A percentile compares a stretch with the other conserved stretches of the same genome.
Evolutionary conservation across 2,113 vertebrate species (phyloP).

Genomic region (Callionymus lyra): DNA sequence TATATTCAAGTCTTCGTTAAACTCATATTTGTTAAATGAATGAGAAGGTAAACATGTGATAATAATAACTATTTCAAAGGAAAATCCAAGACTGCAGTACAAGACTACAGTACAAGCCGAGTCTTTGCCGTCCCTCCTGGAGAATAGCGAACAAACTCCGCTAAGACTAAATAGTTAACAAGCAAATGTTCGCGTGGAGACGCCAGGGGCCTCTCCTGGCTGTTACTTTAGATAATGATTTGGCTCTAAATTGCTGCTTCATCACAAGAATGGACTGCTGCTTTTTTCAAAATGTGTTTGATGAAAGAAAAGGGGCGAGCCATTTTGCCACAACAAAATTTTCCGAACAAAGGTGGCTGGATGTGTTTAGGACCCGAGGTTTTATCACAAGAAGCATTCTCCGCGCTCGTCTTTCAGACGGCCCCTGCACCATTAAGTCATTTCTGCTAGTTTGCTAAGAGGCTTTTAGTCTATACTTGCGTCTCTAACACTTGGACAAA

Average conservation of each 20-base stretch:
- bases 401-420: slow-evolving; percentile 43
- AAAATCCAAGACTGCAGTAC: no score
- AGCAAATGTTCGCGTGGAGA: slow-evolving; percentile 5
- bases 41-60: no score
- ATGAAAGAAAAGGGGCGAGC: slow-evolving; percentile 29
- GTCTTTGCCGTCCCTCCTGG: no score
- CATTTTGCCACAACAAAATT: slow-evolving; percentile 45
- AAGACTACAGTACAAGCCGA: no score
- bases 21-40: no score
- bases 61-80: no score
- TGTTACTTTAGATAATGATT: slow-evolving; percentile 24
- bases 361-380: slow-evolving; percentile 26
- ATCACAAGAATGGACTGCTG: slow-evolving; percentile 32
- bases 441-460: slow-evolving; percentile 61
- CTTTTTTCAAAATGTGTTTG: slow-evolving; percentile 31
- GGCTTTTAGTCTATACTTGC: slow-evolving; percentile 63
- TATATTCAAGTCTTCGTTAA: no score
- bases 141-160: no score
- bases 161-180: neutral
- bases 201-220: neutral
- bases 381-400: slow-evolving; percentile 34
- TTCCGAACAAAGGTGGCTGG: slow-evolving; percentile 30
- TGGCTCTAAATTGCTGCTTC: slow-evolving; percentile 22
- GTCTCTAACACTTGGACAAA: slow-evolving; percentile 42
- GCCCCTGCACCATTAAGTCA: slow-evolving; percentile 65